Evolutionary conservation across 2,797 vertebrate species (phyloP), one percentile per base, ranked within the genome.

Genomic region (Remorina albescens): DNA sequence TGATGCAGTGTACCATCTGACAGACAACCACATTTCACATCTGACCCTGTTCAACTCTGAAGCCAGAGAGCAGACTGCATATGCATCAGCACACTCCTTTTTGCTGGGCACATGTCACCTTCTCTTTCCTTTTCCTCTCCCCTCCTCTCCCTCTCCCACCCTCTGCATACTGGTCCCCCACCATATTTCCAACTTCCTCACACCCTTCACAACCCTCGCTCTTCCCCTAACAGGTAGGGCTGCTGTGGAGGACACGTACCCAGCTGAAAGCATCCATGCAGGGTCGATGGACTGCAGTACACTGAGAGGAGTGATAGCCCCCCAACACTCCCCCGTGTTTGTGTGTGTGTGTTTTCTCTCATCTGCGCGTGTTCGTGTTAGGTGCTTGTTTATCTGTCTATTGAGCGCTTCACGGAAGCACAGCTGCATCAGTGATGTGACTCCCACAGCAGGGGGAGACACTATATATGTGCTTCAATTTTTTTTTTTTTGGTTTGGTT

Each of bases 171-270:
- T 78, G 62, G 59, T 71, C 30, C 57, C 72, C 72, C 53, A 37
- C 60, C 75, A 83, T 87, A 86, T 85, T 87, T 86, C 71, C 78
- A 73, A 72, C 84, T 80, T 74, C 78, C 65, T 81, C 66, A 44
- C 71, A 83, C 53, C 80, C 74, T 76, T 67, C 68, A 28, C 74
- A 67, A 72, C 68, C 70, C 73, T 79, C 32, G 1, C 76, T 84
- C 83, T 82, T 70, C 78, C 77, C 67, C 81, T 91, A 91, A 91
- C 90, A 86, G 85, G 88, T 85, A 83, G 65, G 62, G 82, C 83
- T 88, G 88, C 82, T 86, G 89, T 79, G 88, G 88, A 86, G 90
- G 90, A 93, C 90, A 93, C 81, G 90, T 91, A 81, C 89, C 92
- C 91, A 85, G 87, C 91, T 90, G 91, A 89, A 91, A 91, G 87